Conservation (phyloP, 2,888 invertebrate species). For the Sclerodermus sp. region DNA sequence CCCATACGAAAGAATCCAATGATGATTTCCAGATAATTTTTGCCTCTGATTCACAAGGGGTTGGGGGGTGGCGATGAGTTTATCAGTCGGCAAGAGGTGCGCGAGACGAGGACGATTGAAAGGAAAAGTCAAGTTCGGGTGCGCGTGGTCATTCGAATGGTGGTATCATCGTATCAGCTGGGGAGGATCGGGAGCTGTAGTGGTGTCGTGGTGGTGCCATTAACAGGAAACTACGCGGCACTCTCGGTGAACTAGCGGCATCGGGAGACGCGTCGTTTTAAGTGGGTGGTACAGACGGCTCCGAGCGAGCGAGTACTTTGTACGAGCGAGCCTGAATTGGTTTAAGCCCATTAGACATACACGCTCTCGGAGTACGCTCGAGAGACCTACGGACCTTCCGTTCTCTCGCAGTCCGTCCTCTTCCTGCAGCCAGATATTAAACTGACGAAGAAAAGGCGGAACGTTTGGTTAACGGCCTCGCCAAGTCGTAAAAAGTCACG, state of each 20-base stretch:
- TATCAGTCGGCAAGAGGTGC: too few relatives aligned
- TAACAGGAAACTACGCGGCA: constrained; percentile 3
- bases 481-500: too few relatives aligned
- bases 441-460: too few relatives aligned
- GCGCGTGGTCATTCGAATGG: too few relatives aligned
- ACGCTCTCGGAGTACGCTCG: constrained; percentile 4
- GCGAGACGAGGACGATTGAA: too few relatives aligned
- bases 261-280: constrained; percentile 30
- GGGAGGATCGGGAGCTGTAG: constrained; percentile 13
- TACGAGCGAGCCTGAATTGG: constrained; percentile 33
- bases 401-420: not conserved
- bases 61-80: too few relatives aligned
- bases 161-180: too few relatives aligned
- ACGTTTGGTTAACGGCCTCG: too few relatives aligned
- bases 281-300: constrained; percentile 40
- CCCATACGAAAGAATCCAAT: too few relatives aligned
- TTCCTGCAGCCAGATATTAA: not conserved
- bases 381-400: not conserved
- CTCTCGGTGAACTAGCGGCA: constrained; percentile 18
- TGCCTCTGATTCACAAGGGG: too few relatives aligned
- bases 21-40: too few relatives aligned
- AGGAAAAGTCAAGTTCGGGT: too few relatives aligned
- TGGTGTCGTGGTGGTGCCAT: not conserved
- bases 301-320: constrained; percentile 32
- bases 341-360: constrained; percentile 33